Percentiles rank a stretch among this genome's conserved stretches.
Conservation (phyloP, 1,140 invertebrate genomes). For the Bombus turneri region DNA sequence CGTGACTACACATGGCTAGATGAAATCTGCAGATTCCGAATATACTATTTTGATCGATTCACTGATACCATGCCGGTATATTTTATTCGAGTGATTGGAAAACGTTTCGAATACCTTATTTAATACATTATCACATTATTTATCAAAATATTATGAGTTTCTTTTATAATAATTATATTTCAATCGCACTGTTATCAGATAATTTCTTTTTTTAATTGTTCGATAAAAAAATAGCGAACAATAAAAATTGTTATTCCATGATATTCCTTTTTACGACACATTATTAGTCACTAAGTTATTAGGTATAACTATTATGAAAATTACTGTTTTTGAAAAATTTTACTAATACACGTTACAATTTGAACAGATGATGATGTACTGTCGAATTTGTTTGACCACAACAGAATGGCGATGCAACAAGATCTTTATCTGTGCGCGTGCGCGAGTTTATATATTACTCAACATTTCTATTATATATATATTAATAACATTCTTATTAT, state of each 20-base stretch:
- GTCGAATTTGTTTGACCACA: not conserved
- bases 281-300: not conserved
- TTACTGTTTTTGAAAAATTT: not conserved
- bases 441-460: not conserved
- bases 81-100: not conserved
- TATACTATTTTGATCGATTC: slow-evolving; percentile 12
- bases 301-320: not conserved
- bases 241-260: not conserved
- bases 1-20: slow-evolving; percentile 9
- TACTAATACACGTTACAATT: not conserved
- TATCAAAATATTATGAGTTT: not conserved
- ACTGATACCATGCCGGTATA: not conserved
- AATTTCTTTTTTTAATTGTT: slow-evolving; percentile 11
- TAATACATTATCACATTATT: not conserved
- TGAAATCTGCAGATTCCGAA: not conserved
- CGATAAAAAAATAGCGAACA: not conserved
- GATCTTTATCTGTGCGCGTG: slow-evolving; percentile 5
- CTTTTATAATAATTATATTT: not conserved
- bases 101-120: not conserved
- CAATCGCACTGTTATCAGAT: not conserved
- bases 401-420: slow-evolving; percentile 8
- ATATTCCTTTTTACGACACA: not conserved
- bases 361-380: not conserved
- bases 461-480: not conserved
- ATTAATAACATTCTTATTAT: not conserved